Percentiles rank a stretch among this genome's conserved stretches.
Conservation (phyloP, 2,113 vertebrate species). For the Centropristis striata region DNA sequence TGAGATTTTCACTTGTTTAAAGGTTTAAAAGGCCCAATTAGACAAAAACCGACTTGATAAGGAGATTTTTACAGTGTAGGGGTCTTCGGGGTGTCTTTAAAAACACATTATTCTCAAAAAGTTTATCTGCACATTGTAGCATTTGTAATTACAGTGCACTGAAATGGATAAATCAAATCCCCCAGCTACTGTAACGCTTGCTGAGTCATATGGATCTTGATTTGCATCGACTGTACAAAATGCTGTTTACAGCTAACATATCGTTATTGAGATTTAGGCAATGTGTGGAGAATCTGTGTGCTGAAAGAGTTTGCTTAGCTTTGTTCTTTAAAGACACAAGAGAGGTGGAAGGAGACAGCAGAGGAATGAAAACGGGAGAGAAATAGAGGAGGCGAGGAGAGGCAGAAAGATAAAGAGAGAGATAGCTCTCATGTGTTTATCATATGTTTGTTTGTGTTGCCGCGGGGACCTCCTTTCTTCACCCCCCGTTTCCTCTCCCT, state of each 20-base stretch:
- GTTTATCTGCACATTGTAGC: neutral
- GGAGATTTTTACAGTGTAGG: neutral
- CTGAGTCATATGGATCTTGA: conserved; percentile 69
- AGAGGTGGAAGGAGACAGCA: conserved; percentile 45
- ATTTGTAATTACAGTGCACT: conserved; percentile 20
- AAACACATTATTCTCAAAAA: conserved; percentile 2
- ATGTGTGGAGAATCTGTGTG: conserved; percentile 44
- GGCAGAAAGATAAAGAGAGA: conserved; percentile 59
- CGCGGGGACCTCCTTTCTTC: conserved; percentile 64
- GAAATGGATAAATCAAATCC: conserved; percentile 27
- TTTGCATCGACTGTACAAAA: conserved; percentile 61
- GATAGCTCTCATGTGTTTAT: conserved; percentile 75
- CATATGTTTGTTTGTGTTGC: conserved; percentile 79
- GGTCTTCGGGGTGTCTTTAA: neutral
- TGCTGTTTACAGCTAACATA: conserved; percentile 44
- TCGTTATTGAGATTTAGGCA: conserved; percentile 34
- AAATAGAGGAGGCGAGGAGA: conserved; percentile 21
- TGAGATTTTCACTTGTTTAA: neutral
- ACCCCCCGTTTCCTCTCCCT: conserved; percentile 17
- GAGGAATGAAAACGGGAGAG: conserved; percentile 47
- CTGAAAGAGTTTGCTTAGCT: conserved; percentile 58
- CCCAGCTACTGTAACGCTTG: conserved; percentile 18
- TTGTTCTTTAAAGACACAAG: conserved; percentile 70
- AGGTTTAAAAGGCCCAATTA: neutral
- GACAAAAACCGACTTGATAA: neutral